Evolutionary conservation across 2,113 vertebrate species (phyloP), one percentile per base, ranked within the genome.

Genomic region (Meles meles): DNA sequence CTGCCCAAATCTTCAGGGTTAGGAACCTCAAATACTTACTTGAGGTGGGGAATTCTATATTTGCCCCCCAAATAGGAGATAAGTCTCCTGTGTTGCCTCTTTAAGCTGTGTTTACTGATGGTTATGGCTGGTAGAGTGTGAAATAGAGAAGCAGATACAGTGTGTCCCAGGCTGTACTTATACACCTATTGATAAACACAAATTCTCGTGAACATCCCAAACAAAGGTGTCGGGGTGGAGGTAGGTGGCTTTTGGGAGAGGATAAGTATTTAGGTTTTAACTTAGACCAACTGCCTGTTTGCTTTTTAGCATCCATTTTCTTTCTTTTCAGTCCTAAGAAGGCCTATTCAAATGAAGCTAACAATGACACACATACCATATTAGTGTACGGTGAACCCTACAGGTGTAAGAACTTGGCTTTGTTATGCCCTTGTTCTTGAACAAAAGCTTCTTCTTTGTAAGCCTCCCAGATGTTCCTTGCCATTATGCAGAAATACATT

Each of bases 321-420:
- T 72, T 59, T 15, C 10, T 81, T 37, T 88, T 81, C 8, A 69
- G 57, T 72, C 57, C 85, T 17, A 17, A 88, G 85, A 83, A 63
- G 37, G n/a, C n/a, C 87, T 72, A 1, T 63, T 79, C 49, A 93
- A 92, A 83, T 31, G 71, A 81, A 69, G 42, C 34, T 71, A 79
- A 77, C 42, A 37, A 11, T 9, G 47, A 23, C 34, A 83, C 61
- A 67, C 31, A 69, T 15, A 80, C 71, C 72, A 6, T 47, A 18
- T 84, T 13, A 17, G 39, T 55, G 65, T 79, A n/a, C 5, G 15
- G 65, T 44, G 10, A 82, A 76, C 80, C 90, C 80, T 44, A 49
- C 34, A 93, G 89, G 82, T 93, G 2, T 94, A 97, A 95, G 93
- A 96, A 47, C 80, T 93, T 27, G 29, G 79, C 92, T 95, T 95